Conservation (phyloP, 2,113 vertebrate species). For the Struthio camelus region DNA sequence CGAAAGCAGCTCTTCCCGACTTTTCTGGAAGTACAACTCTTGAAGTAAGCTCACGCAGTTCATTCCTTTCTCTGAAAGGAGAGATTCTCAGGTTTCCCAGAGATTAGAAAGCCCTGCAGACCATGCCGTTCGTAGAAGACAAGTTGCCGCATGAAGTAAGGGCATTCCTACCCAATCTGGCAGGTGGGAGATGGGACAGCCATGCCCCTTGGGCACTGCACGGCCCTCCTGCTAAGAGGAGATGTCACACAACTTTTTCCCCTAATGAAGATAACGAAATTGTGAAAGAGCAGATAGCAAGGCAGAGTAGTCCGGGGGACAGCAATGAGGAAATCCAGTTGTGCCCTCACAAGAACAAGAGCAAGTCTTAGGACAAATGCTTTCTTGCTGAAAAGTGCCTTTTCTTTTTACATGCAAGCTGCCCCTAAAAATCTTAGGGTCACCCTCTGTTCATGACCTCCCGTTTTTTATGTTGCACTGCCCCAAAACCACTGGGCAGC, state of each 20-base stretch:
- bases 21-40: background rate
- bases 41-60: background rate
- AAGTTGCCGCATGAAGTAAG: background rate
- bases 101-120: background rate
- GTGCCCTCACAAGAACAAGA: background rate
- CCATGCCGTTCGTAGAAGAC: background rate
- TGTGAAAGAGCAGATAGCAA: background rate
- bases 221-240: background rate
- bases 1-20: background rate
- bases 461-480: background rate
- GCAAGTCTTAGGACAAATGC: too few relatives aligned
- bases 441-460: too few relatives aligned
- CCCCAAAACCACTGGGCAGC: background rate
- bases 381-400: too few relatives aligned
- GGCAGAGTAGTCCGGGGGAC: background rate
- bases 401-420: background rate
- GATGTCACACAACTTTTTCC: background rate
- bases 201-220: background rate
- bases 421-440: background rate
- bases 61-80: background rate
- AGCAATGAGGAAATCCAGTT: background rate
- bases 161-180: accelerated
- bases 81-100: background rate
- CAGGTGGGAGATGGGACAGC: background rate
- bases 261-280: background rate